Evolutionary conservation across 2,797 vertebrate genomes (phyloP).

Genomic region (Columba guinea): DNA sequence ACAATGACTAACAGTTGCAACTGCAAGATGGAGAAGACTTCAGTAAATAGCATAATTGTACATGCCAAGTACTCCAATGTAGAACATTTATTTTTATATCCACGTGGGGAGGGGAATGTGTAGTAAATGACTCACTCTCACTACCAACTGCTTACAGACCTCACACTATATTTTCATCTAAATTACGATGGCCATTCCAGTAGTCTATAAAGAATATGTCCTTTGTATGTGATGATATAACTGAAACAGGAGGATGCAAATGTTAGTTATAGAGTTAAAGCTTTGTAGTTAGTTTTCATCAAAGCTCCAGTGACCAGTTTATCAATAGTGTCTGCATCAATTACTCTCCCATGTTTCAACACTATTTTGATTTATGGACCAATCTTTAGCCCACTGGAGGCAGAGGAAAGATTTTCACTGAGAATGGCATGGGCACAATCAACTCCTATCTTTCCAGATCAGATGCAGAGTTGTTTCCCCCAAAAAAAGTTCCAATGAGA

Average conservation of each 20-base stretch:
- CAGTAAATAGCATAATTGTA: background rate
- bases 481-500: background rate
- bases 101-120: background rate
- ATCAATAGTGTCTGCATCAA: background rate
- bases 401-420: background rate
- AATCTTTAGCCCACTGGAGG: background rate
- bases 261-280: background rate
- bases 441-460: background rate
- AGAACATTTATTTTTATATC: conserved; percentile 16
- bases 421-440: background rate
- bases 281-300: background rate
- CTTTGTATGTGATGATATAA: background rate
- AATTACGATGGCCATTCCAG: background rate
- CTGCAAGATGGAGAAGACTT: background rate
- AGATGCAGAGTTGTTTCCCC: background rate
- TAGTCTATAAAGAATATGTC: background rate
- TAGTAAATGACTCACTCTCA: background rate
- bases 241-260: background rate
- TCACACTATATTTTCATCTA: background rate
- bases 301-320: background rate
- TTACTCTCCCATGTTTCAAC: background rate
- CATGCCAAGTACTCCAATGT: background rate
- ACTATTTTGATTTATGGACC: background rate
- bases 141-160: background rate
- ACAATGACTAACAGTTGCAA: background rate